Conservation (phyloP, 2,888 invertebrate species). For the Lasioglossum figueresi region DNA sequence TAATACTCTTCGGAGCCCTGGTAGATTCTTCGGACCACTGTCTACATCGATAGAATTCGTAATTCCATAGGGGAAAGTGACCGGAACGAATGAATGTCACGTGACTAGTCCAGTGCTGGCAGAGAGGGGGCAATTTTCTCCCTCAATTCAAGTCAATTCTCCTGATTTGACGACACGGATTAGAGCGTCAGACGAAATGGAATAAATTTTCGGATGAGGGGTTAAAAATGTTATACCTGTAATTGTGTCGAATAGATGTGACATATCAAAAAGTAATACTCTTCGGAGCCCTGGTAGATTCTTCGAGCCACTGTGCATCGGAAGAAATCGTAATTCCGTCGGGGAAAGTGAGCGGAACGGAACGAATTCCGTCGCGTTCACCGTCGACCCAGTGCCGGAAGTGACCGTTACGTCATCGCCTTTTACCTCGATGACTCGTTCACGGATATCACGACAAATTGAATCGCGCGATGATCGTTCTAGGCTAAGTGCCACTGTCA, state of each 20-base stretch:
- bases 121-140: too few relatives aligned
- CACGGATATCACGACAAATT: conserved; percentile 45
- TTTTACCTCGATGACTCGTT: conserved; percentile 28
- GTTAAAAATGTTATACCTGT: too few relatives aligned
- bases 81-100: too few relatives aligned
- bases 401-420: neutral
- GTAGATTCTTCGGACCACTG: too few relatives aligned
- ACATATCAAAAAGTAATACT: neutral
- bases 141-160: too few relatives aligned
- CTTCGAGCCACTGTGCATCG: neutral
- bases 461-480: conserved; percentile 56
- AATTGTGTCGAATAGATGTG: too few relatives aligned
- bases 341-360: neutral
- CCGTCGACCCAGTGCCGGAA: neutral
- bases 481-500: conserved; percentile 48
- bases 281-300: neutral
- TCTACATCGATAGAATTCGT: too few relatives aligned
- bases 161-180: too few relatives aligned
- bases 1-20: neutral
- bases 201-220: too few relatives aligned
- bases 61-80: too few relatives aligned
- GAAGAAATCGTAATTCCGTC: conserved; percentile 2
- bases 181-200: too few relatives aligned
- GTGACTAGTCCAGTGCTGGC: too few relatives aligned
- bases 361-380: neutral